Evolutionary conservation across 2,113 vertebrate species (phyloP), one percentile per base, ranked within the genome.

Genomic region (Hippoglossus stenolepis): DNA sequence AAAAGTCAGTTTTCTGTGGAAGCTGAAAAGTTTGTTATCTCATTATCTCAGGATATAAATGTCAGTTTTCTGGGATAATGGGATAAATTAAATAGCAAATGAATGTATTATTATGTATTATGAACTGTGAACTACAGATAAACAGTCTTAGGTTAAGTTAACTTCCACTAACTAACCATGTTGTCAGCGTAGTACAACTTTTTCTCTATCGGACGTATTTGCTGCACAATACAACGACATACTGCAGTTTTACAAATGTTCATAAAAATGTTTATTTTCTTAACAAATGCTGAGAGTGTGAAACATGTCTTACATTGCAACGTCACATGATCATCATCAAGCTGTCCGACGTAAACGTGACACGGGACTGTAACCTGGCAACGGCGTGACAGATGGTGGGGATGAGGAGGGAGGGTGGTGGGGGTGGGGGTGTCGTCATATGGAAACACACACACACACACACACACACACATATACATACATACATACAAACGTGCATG

Each of bases 211-310:
- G 31, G 31, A 31, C 31, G 31, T 31, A 31, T 31, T 47, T 47
- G 14, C 14, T 20, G 18, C 20, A 54, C 9, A 54, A n/a, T 0
- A 20, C 2, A 12, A 31, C 40, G 7, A 13, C 2, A 63, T 4
- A 43, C 26, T 74, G 47, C 54, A 38, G 58, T 64, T 89, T 79
- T 89, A 91, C 79, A 87, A 91, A 90, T 65, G 21, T 86, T 91
- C 68, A 87, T 91, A 93, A 87, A 93, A 94, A 91, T 68, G 54
- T 90, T 93, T 91, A 84, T 78, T 82, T 77, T 2, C 66, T 82
- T 70, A 79, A 91, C 85, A 93, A 94, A 92, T 75, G 49, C 56
- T 70, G 79, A 85, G 66, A 78, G 71, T 73, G 85, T 84, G 88
- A 90, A 84, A 81, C 83, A 58, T 45, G 69, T 75, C 72, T 88